These are phyloP conservation scores for Coracopsis vasa DNA, from an alignment of 2,113 vertebrate species.

Conservation along the genomic window DNA sequence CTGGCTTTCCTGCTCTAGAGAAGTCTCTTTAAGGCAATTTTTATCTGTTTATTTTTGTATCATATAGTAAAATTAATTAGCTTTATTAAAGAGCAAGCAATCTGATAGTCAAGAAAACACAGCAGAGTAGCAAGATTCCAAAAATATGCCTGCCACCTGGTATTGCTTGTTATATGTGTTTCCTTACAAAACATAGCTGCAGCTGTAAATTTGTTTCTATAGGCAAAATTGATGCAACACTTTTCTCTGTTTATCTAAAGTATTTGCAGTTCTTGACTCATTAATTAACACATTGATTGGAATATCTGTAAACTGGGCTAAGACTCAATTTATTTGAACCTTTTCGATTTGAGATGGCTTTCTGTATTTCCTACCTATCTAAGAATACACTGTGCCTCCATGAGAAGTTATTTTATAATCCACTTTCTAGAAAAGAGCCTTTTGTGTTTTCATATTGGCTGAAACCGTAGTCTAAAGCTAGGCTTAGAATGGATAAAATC, in stretches of 20 bases:
- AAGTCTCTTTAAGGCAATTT: background rate
- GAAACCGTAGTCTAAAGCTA: background rate
- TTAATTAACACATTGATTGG: constrained; percentile 6
- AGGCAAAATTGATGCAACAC: constrained; percentile 13
- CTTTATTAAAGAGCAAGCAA: constrained; percentile 30
- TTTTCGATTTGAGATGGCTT: background rate
- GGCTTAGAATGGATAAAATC: background rate
- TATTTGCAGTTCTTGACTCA: constrained; percentile 16
- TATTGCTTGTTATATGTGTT: background rate
- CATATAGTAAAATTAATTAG: constrained; percentile 38
- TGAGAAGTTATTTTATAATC: background rate
- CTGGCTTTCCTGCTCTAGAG: background rate
- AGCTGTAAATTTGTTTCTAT: constrained; percentile 31
- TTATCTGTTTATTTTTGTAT: constrained; percentile 22
- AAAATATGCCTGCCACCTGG: constrained; percentile 29
- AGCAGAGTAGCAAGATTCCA: background rate
- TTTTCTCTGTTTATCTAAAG: constrained; percentile 29
- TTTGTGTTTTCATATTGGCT: background rate
- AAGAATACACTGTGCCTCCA: background rate
- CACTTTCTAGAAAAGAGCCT: background rate
- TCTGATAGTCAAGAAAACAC: constrained; percentile 7
- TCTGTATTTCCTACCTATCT: background rate
- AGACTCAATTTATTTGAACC: background rate
- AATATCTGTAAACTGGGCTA: background rate
- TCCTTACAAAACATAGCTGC: constrained; percentile 14